Evolutionary conservation across 2,113 vertebrate genomes (phyloP).

Genomic region (Oophaga pumilio): DNA sequence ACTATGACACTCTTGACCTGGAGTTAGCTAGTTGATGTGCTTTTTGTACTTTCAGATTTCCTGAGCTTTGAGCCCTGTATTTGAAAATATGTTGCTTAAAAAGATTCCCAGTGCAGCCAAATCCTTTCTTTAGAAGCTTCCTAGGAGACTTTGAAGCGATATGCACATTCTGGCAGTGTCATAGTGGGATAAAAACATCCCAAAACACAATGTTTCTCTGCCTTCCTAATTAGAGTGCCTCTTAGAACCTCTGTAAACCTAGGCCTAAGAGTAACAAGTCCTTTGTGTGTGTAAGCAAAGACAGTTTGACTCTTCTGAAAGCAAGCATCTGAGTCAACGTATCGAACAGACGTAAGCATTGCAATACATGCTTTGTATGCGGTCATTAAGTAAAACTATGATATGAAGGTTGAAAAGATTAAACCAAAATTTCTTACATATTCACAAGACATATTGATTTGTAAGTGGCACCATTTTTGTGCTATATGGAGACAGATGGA

Average conservation of each 20-base stretch:
- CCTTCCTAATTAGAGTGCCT: constrained; percentile 24
- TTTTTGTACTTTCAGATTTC: constrained; percentile 36
- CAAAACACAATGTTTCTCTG: constrained; percentile 12
- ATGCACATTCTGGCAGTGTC: constrained; percentile 31
- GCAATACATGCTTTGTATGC: not conserved
- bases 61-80: constrained; percentile 42
- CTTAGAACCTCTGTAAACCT: not conserved
- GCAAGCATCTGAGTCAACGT: not conserved
- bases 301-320: not conserved
- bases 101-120: constrained; percentile 39
- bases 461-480: too few species aligned
- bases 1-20: constrained; percentile 54
- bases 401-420: not conserved
- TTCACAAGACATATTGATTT: too few species aligned
- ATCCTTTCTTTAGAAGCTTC: constrained; percentile 15
- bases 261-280: not conserved
- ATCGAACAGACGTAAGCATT: not conserved
- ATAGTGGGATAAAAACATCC: constrained; percentile 16
- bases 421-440: not conserved
- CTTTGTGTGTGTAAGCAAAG: not conserved
- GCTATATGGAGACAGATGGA: not conserved
- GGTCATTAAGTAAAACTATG: not conserved
- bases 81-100: constrained; percentile 9
- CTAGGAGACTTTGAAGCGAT: constrained; percentile 39
- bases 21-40: constrained; percentile 42